Percentiles rank a stretch among this genome's conserved stretches.
Evolutionary conservation across 2,113 vertebrate species (phyloP).

Genomic region (Otolemur garnettii): DNA sequence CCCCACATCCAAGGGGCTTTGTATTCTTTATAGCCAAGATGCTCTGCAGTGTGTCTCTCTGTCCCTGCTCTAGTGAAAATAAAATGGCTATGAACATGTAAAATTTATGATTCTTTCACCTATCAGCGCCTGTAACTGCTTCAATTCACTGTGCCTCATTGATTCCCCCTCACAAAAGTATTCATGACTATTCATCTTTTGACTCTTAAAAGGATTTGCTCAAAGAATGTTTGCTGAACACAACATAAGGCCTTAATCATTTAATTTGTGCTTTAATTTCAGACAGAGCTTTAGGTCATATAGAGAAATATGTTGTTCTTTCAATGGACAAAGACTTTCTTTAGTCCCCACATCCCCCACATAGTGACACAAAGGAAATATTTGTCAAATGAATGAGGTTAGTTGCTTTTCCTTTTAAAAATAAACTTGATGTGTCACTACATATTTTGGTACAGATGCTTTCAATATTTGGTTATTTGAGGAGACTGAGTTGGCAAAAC

Average conservation of each 20-base stretch:
- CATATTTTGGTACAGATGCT: conserved; percentile 50
- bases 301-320: neutral
- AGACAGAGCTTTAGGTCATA: neutral
- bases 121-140: neutral
- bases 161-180: neutral
- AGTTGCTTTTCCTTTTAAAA: neutral
- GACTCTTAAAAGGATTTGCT: neutral
- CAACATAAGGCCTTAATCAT: neutral
- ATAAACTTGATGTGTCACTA: neutral
- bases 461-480: conserved; percentile 24
- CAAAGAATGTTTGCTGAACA: conserved; percentile 8
- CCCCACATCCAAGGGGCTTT: neutral
- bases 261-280: neutral
- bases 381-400: neutral
- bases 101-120: neutral
- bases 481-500: neutral
- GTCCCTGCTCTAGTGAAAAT: neutral
- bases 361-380: neutral
- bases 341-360: neutral
- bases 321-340: neutral
- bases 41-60: neutral
- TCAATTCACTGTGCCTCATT: neutral
- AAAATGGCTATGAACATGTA: neutral
- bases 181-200: neutral
- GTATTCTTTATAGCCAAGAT: neutral